Evolutionary conservation across 2,888 invertebrate species (phyloP).

Genomic region (Chrysotoxum bicinctum): DNA sequence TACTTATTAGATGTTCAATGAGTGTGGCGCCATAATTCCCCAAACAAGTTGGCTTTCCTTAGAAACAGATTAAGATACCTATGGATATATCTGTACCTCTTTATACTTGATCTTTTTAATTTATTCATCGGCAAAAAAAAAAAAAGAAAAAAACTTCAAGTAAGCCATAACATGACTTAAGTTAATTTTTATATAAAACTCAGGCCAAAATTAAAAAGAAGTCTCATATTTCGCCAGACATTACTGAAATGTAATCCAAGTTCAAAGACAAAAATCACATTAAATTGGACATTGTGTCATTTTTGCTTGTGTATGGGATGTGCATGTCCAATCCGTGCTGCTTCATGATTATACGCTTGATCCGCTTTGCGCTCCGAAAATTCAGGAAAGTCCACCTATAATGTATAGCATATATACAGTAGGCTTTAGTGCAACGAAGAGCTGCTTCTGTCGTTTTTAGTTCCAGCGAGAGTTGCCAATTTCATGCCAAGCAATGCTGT

Average conservation of each 20-base stretch:
- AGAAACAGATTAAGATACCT: not conserved
- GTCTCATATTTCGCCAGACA: conserved; percentile 48
- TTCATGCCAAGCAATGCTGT: too few relatives aligned
- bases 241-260: conserved; percentile 52
- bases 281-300: conserved; percentile 2
- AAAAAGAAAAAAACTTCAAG: not conserved
- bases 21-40: not conserved
- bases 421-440: not conserved
- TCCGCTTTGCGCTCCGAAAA: not conserved
- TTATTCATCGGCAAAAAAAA: not conserved
- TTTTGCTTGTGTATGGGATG: not conserved
- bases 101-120: not conserved
- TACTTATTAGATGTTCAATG: conserved; percentile 1
- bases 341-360: conserved; percentile 45
- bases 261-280: conserved; percentile 48
- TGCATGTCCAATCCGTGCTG: conserved; percentile 8
- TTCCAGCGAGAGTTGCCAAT: not conserved
- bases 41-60: not conserved
- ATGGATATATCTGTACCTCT: too few relatives aligned
- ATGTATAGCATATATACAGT: too few relatives aligned
- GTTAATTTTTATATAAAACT: not conserved
- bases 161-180: not conserved
- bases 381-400: not conserved
- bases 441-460: not conserved
- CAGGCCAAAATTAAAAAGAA: not conserved